Evolutionary conservation across 1,140 invertebrate species (phyloP), one percentile per base, ranked within the genome.

Genomic region (Zaprionus ornatus): DNA sequence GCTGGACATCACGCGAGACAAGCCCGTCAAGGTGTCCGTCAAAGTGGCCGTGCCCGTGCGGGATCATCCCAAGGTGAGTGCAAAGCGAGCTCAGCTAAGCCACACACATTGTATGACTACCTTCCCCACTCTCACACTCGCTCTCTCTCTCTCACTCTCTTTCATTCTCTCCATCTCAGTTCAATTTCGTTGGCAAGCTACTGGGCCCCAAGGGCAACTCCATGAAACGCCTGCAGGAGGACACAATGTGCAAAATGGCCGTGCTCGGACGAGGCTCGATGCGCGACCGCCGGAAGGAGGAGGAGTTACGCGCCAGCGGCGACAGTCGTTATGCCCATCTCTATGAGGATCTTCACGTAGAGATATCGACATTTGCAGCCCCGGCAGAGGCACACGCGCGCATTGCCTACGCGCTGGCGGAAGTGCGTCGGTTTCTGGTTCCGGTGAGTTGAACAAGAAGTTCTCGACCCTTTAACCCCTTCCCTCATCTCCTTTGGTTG

Each of bases 221-320:
- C 1, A 93, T 98, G 91, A 98, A 98, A 92, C 94, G 97, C 61
- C 93, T 98, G 13, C 97, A 98, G 93, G 97, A 98, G 93, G 96
- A 98, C 86, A 98, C 97, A 21, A 97, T 97, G 94, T 98, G 97
- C 78, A 98, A 98, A 93, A 98, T 98, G 96, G 97, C 97, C 4
- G 97, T 98, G 17, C 93, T 98, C 7, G 98, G 97, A 6, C 94
- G 96, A 68, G 97, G 98, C 7, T 98, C 97, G 12, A 98, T 98
- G 96, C 95, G 97, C 84, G 97, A 98, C 92, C 95, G 97, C 79
- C 95, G 95, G 88, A 98, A 98, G 95, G 97, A 98, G 93, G 97
- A 98, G 92, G 97, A 98, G 92, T 93, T 98, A 10, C 93, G 97
- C 7, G 95, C 95, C 64, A 96, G 96, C 25, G 96, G 96, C 15